Evolutionary conservation across 1,140 invertebrate species (phyloP), one percentile per base, ranked within the genome.

Genomic region (Trichonephila clavipes): DNA sequence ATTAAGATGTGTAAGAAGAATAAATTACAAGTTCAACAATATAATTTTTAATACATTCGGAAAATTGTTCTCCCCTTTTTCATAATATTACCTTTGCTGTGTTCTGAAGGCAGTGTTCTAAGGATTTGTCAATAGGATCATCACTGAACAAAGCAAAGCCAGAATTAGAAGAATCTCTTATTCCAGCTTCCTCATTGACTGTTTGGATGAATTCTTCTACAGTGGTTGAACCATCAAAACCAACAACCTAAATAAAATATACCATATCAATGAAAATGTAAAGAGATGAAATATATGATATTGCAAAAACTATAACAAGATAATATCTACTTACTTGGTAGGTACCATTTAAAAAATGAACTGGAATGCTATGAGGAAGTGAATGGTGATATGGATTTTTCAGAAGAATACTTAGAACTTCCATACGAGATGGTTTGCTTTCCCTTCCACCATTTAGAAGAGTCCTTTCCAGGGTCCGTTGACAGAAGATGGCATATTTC

Each of bases 321-420:
- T 5, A 18, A 62, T 18, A 62, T 62, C 19, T 7, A 10, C 88
- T 92, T 59, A 94, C 94, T 64, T 94, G 98, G 95, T 99, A 99
- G 40, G 98, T 98, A 94, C 98, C 97, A 95, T 99, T 99, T 86
- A 99, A 97, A 96, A 99, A 98, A 95, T 99, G 98, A 44, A 99
- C 98, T 14, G 99, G 99, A 96, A 99, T 99, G 81, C 98, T 98
- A 96, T 99, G 98, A 4, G 99, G 99, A 93, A 99, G 96, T 5
- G 98, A 99, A 96, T 99, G 98, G 96, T 99, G 98, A 96, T 99
- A 99, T 2, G 98, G 99, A 96, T 99, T 99, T 96, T 99, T 99
- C 86, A 99, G 96, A 66, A 99, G 96, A 95, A 99, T 99, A 21
- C 98, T 99, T 1, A 99, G 96, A 19, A 99, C 98, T 96, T 99